Evolutionary conservation across 2,888 invertebrate species (phyloP), one percentile per base, ranked within the genome.

Genomic region (Synanthedon myopaeformis): DNA sequence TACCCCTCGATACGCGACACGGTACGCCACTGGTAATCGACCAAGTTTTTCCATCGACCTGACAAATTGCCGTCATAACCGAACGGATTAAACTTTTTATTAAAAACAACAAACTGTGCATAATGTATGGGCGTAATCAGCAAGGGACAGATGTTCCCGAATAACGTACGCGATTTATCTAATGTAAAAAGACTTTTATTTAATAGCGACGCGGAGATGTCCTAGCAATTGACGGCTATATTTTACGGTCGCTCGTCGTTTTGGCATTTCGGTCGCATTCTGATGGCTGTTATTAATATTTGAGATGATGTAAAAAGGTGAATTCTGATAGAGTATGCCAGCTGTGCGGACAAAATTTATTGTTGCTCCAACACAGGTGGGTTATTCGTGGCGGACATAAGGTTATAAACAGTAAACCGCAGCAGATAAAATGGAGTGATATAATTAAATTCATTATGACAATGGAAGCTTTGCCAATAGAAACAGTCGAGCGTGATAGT

Each of bases 11-110:
- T 71, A 66, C 63, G 61, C 61, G 61, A 63, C 57, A 58, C 56
- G 61, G 59, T 65, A 69, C 74, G 76, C 76, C 72, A 75, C 75
- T 73, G 76, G 77, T 83, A 83, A 83, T 82, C 83, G 81, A 75
- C 71, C 80, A 86, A 86, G 78, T 85, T 86, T 86, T 83, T 83
- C 86, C 84, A 83, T 84, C 77, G 78, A 63, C 67, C 79, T 83
- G 84, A 86, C 84, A 86, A 86, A 86, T 86, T 82, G 76, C 85
- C 75, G 75, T 82, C 86, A 86, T 86, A 86, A 86, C 82, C 76
- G 82, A 82, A 84, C 81, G 84, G 84, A 86, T 86, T 86, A 85
- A 86, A 86, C 85, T 86, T 86, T 86, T 86, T 86, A 86, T 85
- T 86, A 86, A 86, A 85, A 85, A 86, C 85, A 86, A 85, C 85